Evolutionary conservation across 2,888 invertebrate species (phyloP), one percentile per base, ranked within the genome.

Genomic region (Drosophila bunnanda): DNA sequence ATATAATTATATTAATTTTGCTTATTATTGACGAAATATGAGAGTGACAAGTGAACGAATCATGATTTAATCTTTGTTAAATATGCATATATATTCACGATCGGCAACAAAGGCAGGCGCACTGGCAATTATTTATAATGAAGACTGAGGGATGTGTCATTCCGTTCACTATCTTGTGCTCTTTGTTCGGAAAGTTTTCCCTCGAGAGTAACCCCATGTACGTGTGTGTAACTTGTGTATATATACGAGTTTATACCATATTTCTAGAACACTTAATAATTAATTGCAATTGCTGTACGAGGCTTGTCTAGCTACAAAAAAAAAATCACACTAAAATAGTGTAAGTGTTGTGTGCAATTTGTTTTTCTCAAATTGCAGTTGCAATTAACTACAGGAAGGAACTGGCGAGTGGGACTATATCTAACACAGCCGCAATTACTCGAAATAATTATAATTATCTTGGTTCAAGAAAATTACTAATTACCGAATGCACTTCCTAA

Each of bases 381-480:
- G 52, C 32, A 56, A 54, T 73, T 34, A 55, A 46, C 52, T 36
- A 55, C 58, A 48, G 65, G 39, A 43, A 58, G 34, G 43, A 59
- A 58, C 30, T 36, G 20, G 48, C 3, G 36, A 28, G 36, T 15
- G 36, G 25, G 20, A 12, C 22, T 41, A 9, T 68, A 38, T 60
- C 43, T 25, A 25, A 54, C 59, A 56, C 15, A 53, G 39, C 58
- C 59, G 48, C 64, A 67, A 78, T 81, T 76, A 82, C 68, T 55
- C 62, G 36, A 32, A 57, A 70, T 64, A 74, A 75, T 74, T 56
- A 77, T 66, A 86, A 88, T 85, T 82, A 88, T 69, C 50, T 69
- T 60, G 66, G 52, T 38, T 55, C 28, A 43, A 12, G 32, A 39
- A 30, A 30, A 74, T 46, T 60, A 65, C 50, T 52, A 66, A 65